Conservation (phyloP, 2,797 vertebrate species). For the Sebastes glaucus region DNA sequence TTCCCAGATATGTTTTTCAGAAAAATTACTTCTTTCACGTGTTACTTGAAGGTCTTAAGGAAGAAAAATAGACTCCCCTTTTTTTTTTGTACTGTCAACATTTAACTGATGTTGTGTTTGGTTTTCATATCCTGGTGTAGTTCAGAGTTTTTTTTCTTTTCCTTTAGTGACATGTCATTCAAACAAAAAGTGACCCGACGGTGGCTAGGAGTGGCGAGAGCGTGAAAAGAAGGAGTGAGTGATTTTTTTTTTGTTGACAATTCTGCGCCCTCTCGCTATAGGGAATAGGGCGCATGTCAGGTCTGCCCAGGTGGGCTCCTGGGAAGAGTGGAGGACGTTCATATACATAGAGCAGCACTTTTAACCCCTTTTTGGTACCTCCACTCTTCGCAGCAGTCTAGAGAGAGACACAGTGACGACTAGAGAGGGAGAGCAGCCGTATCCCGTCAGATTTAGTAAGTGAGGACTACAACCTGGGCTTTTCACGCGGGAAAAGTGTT, state of each 20-base stretch:
- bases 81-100: conserved; percentile 50
- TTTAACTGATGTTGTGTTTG: conserved; percentile 41
- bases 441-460: conserved; percentile 29
- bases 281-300: conserved; percentile 2
- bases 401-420: conserved; percentile 27
- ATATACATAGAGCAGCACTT: conserved; percentile 80
- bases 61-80: conserved; percentile 9
- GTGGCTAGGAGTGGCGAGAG: conserved; percentile 35
- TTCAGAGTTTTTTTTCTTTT: conserved; percentile 34
- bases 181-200: conserved; percentile 41
- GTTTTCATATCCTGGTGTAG: conserved; percentile 61
- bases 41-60: conserved; percentile 78
- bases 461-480: conserved; percentile 33
- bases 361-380: conserved; percentile 59
- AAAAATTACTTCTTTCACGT: conserved; percentile 79
- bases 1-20: conserved; percentile 64
- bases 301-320: conserved; percentile 56
- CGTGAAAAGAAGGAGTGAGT: conserved; percentile 8
- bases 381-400: conserved; percentile 56
- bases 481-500: conserved; percentile 60
- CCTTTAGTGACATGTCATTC: conserved; percentile 42
- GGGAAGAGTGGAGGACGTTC: conserved; percentile 74
- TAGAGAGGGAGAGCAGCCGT: conserved; percentile 43
- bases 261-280: not conserved
- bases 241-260: not conserved